Conservation (phyloP, 92 coral and sea anemone species). For the Umimayanthus kanabou region DNA sequence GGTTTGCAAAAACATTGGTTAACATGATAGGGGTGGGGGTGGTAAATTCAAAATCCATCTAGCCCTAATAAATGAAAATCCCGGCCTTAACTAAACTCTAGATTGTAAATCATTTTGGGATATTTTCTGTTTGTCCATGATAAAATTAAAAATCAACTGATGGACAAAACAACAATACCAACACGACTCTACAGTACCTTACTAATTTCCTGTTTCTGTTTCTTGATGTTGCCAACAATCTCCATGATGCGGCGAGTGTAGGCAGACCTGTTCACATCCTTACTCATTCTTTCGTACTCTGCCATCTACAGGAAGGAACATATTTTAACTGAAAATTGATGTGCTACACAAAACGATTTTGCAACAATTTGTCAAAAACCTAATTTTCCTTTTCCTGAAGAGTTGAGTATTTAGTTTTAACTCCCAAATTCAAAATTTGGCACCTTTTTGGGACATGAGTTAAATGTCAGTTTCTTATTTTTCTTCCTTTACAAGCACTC, state of each 20-base stretch:
- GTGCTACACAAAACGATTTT: neutral
- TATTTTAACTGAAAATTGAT: no score
- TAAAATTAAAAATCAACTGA: no score
- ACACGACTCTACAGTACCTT: constrained; percentile 57
- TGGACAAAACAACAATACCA: no score
- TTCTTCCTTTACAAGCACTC: neutral
- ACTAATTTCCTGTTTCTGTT: constrained; percentile 91
- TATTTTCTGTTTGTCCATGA: no score
- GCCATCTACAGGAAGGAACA: constrained; percentile 56
- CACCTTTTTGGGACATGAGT: neutral
- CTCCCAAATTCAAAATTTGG: no score
- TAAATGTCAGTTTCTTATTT: neutral
- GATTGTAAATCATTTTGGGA: no score
- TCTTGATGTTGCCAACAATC: constrained; percentile 95
- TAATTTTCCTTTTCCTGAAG: neutral
- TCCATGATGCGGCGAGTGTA: constrained; percentile 95
- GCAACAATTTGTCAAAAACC: neutral
- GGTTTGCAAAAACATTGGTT: no score
- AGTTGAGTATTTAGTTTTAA: neutral
- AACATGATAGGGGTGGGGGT: no score
- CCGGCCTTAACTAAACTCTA: no score
- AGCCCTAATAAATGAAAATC: no score
- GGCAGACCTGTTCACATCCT: constrained; percentile 94
- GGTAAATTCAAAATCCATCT: no score
- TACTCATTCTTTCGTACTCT: constrained; percentile 91